Base-by-base conservation (phyloP, 2,797 vertebrate genomes). In the Gorsachius magnificus region DNA sequence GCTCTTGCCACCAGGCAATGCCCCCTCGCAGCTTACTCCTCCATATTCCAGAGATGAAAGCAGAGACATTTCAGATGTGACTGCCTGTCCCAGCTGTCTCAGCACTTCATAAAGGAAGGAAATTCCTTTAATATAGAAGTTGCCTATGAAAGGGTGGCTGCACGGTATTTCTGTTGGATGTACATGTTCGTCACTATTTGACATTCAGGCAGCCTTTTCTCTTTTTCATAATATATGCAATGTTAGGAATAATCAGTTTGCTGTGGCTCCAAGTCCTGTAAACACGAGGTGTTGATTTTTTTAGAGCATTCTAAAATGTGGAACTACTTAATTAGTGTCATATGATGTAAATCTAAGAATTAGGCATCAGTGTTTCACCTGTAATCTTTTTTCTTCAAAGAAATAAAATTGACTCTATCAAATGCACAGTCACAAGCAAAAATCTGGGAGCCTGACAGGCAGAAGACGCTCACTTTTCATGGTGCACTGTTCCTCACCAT, bases 291-390 rank as follows among this genome's bases (percentile, higher is more conserved):
- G 69, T 19, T 94, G 81, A 75, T 84, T 75, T 94, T 96, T 96
- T 81, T 72, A 65, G 25, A 84, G 74, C 83, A 91, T 86, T 97
- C 87, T 94, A 94, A 93, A 96, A 91, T 89, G 53, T 70, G 24
- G 75, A 94, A 58, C 46, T 88, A 66, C 90, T 93, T 96, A 83
- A 97, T 83, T 94, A 96, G 97, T 85, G 12, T 54, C 33, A 56
- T 13, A 72, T 0, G 1, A 75, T 70, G 75, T 58, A 78, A 86
- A 86, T 56, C 19, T 15, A 69, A 60, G 29, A 57, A 74, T 61
- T 60, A 38, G 24, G 15, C 57, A 90, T 51, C 51, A 46, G 16
- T 43, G 11, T 76, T 93, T 87, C 53, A 94, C 60, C 53, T 77
- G 11, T 75, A 71, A 82, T 69, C n/a, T 35, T 82, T 69, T 77